Percentiles rank a stretch among this genome's conserved stretches.
These are phyloP conservation scores for Falco naumanni DNA, from an alignment of 2,797 vertebrate genomes.

Conservation along the genomic window DNA sequence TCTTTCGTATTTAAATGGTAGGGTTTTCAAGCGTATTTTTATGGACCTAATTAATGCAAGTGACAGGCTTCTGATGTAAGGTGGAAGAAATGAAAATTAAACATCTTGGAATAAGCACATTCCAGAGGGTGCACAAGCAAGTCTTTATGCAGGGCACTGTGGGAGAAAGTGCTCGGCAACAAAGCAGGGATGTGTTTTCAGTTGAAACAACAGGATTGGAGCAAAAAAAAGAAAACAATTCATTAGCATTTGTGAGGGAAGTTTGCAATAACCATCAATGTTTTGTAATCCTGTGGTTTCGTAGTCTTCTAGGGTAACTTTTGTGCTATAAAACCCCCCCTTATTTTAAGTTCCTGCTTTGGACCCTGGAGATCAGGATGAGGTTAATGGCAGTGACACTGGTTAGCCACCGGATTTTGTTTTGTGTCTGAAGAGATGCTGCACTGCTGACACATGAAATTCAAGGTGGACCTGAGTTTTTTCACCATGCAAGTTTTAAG, in stretches of 20 bases:
- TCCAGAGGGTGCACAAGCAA: constrained; percentile 62
- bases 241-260: constrained; percentile 60
- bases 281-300: constrained; percentile 39
- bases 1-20: constrained; percentile 46
- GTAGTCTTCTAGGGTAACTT: background rate
- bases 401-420: constrained; percentile 17
- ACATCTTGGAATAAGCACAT: constrained; percentile 64
- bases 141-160: constrained; percentile 62
- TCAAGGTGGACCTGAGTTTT: background rate
- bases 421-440: background rate
- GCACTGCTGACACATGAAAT: background rate
- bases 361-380: background rate
- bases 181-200: constrained; percentile 57
- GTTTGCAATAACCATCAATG: background rate
- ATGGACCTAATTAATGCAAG: constrained; percentile 52
- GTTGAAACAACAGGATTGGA: constrained; percentile 51
- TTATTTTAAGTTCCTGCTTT: constrained; percentile 6
- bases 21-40: constrained; percentile 51
- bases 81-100: constrained; percentile 66
- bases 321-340: background rate
- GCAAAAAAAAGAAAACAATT: constrained; percentile 46
- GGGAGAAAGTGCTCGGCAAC: constrained; percentile 67
- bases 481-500: background rate
- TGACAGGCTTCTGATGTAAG: constrained; percentile 62
- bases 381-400: constrained; percentile 26